These are phyloP conservation scores for Leptopilina myrica DNA, from an alignment of 2,888 invertebrate genomes.

Conservation along the genomic window DNA sequence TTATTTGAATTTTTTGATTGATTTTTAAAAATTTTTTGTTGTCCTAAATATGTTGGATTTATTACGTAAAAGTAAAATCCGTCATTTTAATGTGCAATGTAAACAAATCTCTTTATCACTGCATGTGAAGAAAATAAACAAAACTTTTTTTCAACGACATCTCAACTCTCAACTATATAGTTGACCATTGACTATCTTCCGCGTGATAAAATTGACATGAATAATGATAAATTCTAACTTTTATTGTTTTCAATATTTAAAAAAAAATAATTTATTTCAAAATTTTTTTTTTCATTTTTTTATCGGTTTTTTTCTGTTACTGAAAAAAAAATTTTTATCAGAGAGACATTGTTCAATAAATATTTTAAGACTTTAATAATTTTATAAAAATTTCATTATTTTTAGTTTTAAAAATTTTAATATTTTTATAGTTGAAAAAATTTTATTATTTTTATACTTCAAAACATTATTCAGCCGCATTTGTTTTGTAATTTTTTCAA, in stretches of 20 bases:
- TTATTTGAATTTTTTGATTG: neutral
- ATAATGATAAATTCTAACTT: slow-evolving; percentile 2
- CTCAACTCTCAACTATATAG: slow-evolving; percentile 27
- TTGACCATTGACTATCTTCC: slow-evolving; percentile 20
- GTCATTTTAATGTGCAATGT: slow-evolving; percentile 22
- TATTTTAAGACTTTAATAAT: too few relatives aligned
- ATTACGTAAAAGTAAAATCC: slow-evolving; percentile 13
- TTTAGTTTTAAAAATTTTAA: too few relatives aligned
- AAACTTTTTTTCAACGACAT: slow-evolving; percentile 23
- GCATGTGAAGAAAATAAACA: slow-evolving; percentile 11
- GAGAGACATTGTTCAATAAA: too few relatives aligned
- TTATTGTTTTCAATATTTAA: neutral
- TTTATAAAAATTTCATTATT: too few relatives aligned
- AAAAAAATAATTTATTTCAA: too few relatives aligned
- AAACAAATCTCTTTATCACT: slow-evolving; percentile 26
- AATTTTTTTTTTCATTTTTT: too few relatives aligned
- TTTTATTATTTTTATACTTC: too few relatives aligned
- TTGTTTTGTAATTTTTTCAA: too few relatives aligned
- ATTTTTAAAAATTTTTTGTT: neutral
- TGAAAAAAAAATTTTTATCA: neutral
- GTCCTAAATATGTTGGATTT: neutral
- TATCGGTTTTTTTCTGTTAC: neutral
- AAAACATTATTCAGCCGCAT: too few relatives aligned
- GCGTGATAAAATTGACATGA: slow-evolving; percentile 13
- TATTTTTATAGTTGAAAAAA: too few relatives aligned